Conservation (phyloP, 2,888 invertebrate species). For the Erannis defoliaria region DNA sequence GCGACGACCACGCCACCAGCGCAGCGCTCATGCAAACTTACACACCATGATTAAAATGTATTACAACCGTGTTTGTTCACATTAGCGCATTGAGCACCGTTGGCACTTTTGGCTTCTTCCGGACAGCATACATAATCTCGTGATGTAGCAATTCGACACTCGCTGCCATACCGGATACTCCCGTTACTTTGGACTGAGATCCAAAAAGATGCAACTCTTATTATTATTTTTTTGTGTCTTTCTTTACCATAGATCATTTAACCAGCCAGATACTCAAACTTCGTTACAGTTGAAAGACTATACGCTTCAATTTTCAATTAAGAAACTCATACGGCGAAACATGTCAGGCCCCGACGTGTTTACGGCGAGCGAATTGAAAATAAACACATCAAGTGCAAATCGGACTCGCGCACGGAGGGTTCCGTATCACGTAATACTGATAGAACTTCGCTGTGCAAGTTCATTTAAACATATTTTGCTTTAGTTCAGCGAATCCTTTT, state of each 20-base stretch:
- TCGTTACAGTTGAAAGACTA: constrained; percentile 12
- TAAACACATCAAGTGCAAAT: constrained; percentile 9
- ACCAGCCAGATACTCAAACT: too few species aligned
- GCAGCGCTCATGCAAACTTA: too few species aligned
- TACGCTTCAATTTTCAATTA: constrained; percentile 24
- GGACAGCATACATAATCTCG: background rate
- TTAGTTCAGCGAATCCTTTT: too few species aligned
- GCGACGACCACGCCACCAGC: too few species aligned
- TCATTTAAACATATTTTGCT: too few species aligned
- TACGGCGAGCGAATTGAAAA: constrained; percentile 28
- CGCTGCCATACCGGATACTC: constrained; percentile 48
- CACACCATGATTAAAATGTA: too few species aligned
- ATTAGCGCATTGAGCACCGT: too few species aligned
- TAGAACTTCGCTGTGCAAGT: too few species aligned
- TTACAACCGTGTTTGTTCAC: background rate
- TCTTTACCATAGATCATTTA: too few species aligned
- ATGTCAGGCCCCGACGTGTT: constrained; percentile 12
- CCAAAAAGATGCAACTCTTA: constrained; percentile 45
- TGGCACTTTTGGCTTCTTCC: too few species aligned
- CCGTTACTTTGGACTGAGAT: constrained; percentile 38
- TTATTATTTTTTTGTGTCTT: constrained; percentile 32
- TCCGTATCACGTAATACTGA: background rate
- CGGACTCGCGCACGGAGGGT: background rate
- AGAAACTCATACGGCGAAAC: constrained; percentile 32
- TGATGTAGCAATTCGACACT: constrained; percentile 19